A percentile compares a stretch with the other conserved stretches of the same genome.
Conservation (phyloP, 2,888 invertebrate genomes). For the Cyaniris semiargus region DNA sequence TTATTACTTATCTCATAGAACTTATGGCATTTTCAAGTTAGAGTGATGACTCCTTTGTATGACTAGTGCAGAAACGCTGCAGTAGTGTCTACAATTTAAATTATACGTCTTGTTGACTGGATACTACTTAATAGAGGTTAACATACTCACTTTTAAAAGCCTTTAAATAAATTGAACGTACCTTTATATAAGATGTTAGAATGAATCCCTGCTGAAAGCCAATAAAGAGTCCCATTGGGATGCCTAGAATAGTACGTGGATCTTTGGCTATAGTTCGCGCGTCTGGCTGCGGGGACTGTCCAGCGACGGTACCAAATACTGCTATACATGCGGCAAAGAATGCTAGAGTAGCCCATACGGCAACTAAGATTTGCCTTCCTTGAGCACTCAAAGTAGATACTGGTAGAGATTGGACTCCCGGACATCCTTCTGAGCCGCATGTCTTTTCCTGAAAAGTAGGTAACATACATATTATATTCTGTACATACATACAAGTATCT, state of each 20-base stretch:
- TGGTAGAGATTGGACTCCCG: conserved; percentile 57
- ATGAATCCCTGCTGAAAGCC: conserved; percentile 93
- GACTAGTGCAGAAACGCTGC: too few species aligned
- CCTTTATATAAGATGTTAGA: conserved; percentile 90
- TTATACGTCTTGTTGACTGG: too few species aligned
- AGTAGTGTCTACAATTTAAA: too few species aligned
- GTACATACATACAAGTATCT: too few species aligned
- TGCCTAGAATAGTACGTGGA: conserved; percentile 84
- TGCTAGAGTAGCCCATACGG: conserved; percentile 62
- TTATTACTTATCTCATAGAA: too few species aligned
- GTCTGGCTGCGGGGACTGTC: conserved; percentile 68
- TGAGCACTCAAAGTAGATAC: conserved; percentile 61
- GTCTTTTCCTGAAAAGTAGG: conserved; percentile 67
- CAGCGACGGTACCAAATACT: conserved; percentile 61
- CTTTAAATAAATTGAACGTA: conserved; percentile 47
- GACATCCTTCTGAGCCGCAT: conserved; percentile 69
- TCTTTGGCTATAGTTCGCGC: conserved; percentile 75
- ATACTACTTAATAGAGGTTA: too few species aligned
- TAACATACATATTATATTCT: too few species aligned
- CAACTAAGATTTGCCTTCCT: conserved; percentile 61
- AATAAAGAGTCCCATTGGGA: conserved; percentile 89
- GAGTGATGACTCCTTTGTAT: too few species aligned
- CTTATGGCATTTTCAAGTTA: too few species aligned
- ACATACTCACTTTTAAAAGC: too few species aligned
- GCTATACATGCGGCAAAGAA: conserved; percentile 58